These are phyloP conservation scores for Bombus vancouverensis DNA, from an alignment of 1,140 invertebrate species.

Conservation along the genomic window DNA sequence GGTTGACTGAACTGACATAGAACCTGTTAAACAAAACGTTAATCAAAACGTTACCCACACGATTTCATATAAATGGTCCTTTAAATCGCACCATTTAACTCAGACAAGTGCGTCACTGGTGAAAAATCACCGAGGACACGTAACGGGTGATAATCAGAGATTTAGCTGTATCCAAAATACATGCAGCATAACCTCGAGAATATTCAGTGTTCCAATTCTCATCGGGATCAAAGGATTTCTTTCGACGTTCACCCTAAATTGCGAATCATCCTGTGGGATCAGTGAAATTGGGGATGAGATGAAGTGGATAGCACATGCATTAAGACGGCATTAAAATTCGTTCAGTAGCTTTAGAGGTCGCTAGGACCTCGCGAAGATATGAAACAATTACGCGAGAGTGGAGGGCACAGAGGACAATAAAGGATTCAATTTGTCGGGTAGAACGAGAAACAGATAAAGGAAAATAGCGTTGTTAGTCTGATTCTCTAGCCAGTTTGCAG, in stretches of 20 bases:
- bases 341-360: neutral
- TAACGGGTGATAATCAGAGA: neutral
- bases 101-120: no score
- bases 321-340: neutral
- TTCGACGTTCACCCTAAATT: neutral
- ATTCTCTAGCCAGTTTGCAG: neutral
- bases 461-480: neutral
- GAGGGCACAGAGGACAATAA: neutral
- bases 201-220: neutral
- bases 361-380: no score
- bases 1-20: neutral
- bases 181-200: neutral
- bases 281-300: neutral
- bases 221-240: slow-evolving; percentile 15
- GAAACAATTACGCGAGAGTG: neutral
- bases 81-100: neutral
- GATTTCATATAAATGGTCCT: neutral
- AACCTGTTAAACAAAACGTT: neutral
- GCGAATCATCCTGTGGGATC: neutral
- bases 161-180: neutral
- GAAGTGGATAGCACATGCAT: no score
- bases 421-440: slow-evolving; percentile 3
- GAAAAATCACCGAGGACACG: neutral
- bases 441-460: neutral
- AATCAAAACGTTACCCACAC: neutral